These are phyloP conservation scores for Eupristina koningsbergeri DNA, from an alignment of 1,140 invertebrate species.

Conservation along the genomic window DNA sequence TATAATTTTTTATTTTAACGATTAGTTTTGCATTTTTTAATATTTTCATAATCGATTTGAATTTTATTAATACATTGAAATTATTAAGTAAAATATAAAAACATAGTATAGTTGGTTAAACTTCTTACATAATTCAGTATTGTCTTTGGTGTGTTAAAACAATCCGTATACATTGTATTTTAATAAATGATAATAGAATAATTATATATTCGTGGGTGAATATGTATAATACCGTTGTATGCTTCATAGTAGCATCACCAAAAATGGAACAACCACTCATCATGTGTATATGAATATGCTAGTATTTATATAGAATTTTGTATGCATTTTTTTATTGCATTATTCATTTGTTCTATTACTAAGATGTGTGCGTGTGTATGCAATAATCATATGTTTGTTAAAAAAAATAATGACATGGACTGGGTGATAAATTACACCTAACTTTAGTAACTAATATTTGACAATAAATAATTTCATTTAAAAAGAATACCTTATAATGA, in stretches of 20 bases:
- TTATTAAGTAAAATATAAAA: not conserved
- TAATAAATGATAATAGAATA: conserved; percentile 3
- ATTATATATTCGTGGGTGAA: conserved; percentile 3
- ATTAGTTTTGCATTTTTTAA: not conserved
- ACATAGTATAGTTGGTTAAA: not conserved
- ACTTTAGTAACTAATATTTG: too few species aligned
- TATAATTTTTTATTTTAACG: not conserved
- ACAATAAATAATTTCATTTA: too few species aligned
- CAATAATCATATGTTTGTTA: too few species aligned
- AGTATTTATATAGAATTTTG: not conserved
- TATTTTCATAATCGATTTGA: not conserved
- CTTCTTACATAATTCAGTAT: not conserved
- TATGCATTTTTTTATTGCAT: not conserved
- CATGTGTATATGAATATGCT: not conserved
- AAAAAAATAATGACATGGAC: too few species aligned
- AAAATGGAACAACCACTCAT: not conserved
- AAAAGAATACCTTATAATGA: too few species aligned
- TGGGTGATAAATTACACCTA: too few species aligned
- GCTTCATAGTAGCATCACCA: conserved; percentile 1
- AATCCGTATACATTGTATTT: conserved; percentile 6
- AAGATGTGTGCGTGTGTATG: too few species aligned
- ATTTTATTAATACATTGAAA: not conserved
- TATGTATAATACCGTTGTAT: not conserved
- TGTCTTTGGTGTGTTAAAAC: conserved; percentile 1
- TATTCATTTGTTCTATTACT: not conserved